Percentiles rank a stretch among this genome's conserved stretches.
Conservation (phyloP, 2,888 invertebrate genomes). For the Phyto melanocephala region DNA sequence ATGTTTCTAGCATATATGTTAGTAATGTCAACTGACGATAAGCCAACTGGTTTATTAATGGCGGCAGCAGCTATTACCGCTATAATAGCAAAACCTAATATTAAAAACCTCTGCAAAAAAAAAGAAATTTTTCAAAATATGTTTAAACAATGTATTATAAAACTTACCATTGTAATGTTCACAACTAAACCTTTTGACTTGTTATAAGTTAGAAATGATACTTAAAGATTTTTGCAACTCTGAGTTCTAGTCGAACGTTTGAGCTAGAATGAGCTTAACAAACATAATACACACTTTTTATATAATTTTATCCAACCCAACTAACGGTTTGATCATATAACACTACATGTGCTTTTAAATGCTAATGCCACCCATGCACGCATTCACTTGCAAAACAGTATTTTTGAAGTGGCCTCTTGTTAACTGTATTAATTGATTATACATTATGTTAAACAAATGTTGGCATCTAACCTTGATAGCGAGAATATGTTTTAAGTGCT, state of each 20-base stretch:
- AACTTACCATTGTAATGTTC: conserved; percentile 50
- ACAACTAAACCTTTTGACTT: not conserved
- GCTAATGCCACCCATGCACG: conserved; percentile 26
- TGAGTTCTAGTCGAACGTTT: conserved; percentile 1
- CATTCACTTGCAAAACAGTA: not conserved
- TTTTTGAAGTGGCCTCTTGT: conserved; percentile 55
- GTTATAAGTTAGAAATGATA: not conserved
- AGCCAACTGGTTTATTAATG: conserved; percentile 53
- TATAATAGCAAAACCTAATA: conserved; percentile 53
- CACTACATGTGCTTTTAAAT: conserved; percentile 26
- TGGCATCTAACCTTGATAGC: conserved; percentile 56
- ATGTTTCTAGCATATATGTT: not conserved
- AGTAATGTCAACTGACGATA: conserved; percentile 55
- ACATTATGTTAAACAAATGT: conserved; percentile 57
- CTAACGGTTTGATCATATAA: conserved; percentile 32
- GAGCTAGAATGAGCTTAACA: conserved; percentile 31
- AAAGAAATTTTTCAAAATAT: not conserved
- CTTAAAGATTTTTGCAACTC: not conserved
- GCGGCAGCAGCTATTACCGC: conserved; percentile 57
- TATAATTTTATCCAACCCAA: conserved; percentile 1
- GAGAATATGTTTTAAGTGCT: conserved; percentile 34
- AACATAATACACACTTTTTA: conserved; percentile 7
- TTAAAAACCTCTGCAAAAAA: conserved; percentile 54
- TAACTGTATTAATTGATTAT: conserved; percentile 64
- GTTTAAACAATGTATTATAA: not conserved